Percentiles rank a stretch among this genome's conserved stretches.
Evolutionary conservation across 1,140 invertebrate species (phyloP).

Genomic region (Drosophila ercepeae): DNA sequence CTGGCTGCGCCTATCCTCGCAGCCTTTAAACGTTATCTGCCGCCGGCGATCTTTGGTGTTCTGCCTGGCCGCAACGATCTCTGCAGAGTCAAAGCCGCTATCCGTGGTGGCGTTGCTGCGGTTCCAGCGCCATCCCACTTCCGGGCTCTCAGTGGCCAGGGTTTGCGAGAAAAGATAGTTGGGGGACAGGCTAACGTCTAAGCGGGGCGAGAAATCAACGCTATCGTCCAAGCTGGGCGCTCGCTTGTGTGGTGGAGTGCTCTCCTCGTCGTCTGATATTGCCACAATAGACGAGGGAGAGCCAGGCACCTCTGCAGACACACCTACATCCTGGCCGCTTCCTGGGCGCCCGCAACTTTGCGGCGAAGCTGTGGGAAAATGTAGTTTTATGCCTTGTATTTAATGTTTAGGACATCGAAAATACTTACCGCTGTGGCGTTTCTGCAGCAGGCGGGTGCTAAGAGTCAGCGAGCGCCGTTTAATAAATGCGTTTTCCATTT

Average conservation of each 20-base stretch:
- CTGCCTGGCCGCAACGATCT: slow-evolving; percentile 31
- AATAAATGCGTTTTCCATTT: slow-evolving; percentile 61
- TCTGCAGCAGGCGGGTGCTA: slow-evolving; percentile 60
- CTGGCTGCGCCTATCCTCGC: slow-evolving; percentile 56
- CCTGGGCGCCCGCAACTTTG: slow-evolving; percentile 52
- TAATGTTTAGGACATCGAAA: neutral
- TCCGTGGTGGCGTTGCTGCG: slow-evolving; percentile 61
- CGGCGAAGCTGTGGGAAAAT: slow-evolving; percentile 58
- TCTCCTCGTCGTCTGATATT: slow-evolving; percentile 36
- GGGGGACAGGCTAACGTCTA: slow-evolving; percentile 67
- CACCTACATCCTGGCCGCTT: slow-evolving; percentile 35
- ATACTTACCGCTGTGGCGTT: slow-evolving; percentile 68
- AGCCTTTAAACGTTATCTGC: slow-evolving; percentile 48
- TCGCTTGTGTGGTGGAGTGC: slow-evolving; percentile 67
- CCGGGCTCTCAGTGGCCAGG: slow-evolving; percentile 67
- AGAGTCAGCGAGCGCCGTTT: slow-evolving; percentile 68
- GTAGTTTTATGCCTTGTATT: neutral
- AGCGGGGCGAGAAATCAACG: slow-evolving; percentile 64
- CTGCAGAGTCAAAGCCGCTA: slow-evolving; percentile 69
- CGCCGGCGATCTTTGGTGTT: slow-evolving; percentile 42
- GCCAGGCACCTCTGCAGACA: slow-evolving; percentile 8
- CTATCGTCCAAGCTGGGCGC: slow-evolving; percentile 70
- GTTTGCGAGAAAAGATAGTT: slow-evolving; percentile 71
- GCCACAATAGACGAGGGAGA: slow-evolving; percentile 21
- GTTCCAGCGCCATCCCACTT: slow-evolving; percentile 77